Percentiles rank a stretch among this genome's conserved stretches.
These are phyloP conservation scores for Cnemophilus loriae DNA, from an alignment of 2,113 vertebrate genomes.

Conservation along the genomic window DNA sequence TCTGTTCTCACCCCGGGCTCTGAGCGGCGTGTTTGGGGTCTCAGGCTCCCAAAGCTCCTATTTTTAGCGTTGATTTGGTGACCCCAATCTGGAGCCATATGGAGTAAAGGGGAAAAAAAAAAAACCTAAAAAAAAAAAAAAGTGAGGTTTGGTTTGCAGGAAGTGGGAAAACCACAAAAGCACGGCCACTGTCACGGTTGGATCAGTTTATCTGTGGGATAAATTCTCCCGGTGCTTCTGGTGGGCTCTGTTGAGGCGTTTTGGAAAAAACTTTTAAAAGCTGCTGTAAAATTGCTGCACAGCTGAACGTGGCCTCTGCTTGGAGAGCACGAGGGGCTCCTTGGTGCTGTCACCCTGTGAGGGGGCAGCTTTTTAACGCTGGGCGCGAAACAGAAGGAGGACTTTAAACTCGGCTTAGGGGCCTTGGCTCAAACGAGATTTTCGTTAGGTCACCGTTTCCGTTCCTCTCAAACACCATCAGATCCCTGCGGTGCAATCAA, in stretches of 20 bases:
- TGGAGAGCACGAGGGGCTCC: not conserved
- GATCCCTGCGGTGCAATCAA: not conserved
- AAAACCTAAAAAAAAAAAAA: not conserved
- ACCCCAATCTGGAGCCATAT: not conserved
- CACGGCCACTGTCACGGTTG: not conserved
- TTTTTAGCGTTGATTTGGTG: not conserved
- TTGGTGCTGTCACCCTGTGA: not conserved
- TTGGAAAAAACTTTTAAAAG: not conserved
- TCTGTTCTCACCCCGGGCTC: not conserved
- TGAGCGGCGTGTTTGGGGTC: not conserved
- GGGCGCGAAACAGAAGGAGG: not conserved
- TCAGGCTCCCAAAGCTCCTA: not conserved
- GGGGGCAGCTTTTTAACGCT: not conserved
- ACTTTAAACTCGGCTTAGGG: not conserved
- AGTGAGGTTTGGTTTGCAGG: not conserved
- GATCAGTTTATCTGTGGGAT: not conserved
- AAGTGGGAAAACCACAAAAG: no score
- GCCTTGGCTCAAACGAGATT: fast-evolving
- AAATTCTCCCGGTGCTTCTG: not conserved
- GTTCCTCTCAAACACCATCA: not conserved
- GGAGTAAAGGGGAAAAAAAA: not conserved
- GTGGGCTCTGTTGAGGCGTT: not conserved
- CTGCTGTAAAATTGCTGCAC: not conserved
- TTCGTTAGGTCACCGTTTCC: not conserved
- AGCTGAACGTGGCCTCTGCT: not conserved